Evolutionary conservation across 2,113 vertebrate genomes (phyloP).

Genomic region (Daubentonia madagascariensis): DNA sequence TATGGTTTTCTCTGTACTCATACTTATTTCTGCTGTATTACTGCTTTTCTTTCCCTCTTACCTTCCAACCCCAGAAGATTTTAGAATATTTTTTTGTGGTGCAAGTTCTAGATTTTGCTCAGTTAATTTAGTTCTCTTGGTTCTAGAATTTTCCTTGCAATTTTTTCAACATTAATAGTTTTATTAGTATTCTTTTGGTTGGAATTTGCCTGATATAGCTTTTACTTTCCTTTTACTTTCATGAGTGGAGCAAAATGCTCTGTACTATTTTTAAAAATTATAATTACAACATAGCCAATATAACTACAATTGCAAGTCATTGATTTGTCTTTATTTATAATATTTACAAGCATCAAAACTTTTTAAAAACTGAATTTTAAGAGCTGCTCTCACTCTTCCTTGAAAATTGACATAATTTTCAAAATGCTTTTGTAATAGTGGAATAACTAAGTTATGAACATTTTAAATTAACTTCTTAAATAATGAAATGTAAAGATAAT

Average conservation of each 20-base stretch:
- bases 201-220: not conserved
- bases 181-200: not conserved
- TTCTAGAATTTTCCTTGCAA: not conserved
- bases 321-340: not conserved
- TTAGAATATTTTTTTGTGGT: not conserved
- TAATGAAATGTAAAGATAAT: not conserved
- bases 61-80: not conserved
- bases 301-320: not conserved
- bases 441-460: not conserved
- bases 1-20: not conserved
- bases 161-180: not conserved
- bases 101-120: not conserved
- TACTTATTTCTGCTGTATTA: not conserved
- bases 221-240: not conserved
- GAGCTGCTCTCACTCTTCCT: not conserved
- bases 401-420: not conserved
- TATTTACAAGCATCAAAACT: not conserved
- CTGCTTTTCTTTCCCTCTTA: not conserved
- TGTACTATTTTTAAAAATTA: not conserved
- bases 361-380: conserved; percentile 9
- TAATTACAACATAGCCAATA: not conserved
- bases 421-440: not conserved
- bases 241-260: not conserved
- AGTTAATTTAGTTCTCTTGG: not conserved
- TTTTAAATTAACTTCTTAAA: not conserved